Base-by-base conservation (phyloP, 2,888 invertebrate species). In the Exephanes ischioxanthus region DNA sequence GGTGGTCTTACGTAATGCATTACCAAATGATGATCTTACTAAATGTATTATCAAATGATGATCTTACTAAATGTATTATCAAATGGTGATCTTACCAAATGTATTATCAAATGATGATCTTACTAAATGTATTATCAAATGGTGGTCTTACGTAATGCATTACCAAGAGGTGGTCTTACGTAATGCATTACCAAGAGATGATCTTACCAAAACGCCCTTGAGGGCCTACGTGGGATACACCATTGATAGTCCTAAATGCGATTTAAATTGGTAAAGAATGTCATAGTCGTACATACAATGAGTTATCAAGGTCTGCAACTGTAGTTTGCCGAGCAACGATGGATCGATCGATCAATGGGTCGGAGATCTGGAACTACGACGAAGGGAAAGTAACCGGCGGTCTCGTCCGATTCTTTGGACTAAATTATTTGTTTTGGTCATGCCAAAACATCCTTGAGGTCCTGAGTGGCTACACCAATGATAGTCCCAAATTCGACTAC, bases 371-470 rank as follows among this genome's bases (percentile, higher is more conserved):
- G 41, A 66, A 58, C 33, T 58, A 68, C 58, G 58, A 61, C 68
- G 61, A 61, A 58, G 55, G 22, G n/a, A 45, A 76, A 41, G 67
- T 30, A 80, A 73, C 19, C 67, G 45, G 41, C 48, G 19, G 37
- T 68, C 19, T 48, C 16, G 16, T 4, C 4, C 16, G 45, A 16
- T 48, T 16, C 9, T 41, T 11, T 3, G 41, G 11, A 41, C 37
- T 1, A 37, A 37, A 37, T 7, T 37, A 1, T n/a, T n/a, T n/a
- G n/a, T n/a, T n/a, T n/a, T 9, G 41, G 11, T 41, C 41, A 11
- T 3, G 41, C 41, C 11, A 41, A 41, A 41, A 30, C n/a, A 22
- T 11, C 41, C 41, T 41, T 41, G 41, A 41, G 41, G 5, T 41
- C 41, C 41, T 41, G 9, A 11, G 11, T 3, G 4, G 16, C 4